Evolutionary conservation across 1,140 invertebrate species (phyloP).

Genomic region (Sipha flava): DNA sequence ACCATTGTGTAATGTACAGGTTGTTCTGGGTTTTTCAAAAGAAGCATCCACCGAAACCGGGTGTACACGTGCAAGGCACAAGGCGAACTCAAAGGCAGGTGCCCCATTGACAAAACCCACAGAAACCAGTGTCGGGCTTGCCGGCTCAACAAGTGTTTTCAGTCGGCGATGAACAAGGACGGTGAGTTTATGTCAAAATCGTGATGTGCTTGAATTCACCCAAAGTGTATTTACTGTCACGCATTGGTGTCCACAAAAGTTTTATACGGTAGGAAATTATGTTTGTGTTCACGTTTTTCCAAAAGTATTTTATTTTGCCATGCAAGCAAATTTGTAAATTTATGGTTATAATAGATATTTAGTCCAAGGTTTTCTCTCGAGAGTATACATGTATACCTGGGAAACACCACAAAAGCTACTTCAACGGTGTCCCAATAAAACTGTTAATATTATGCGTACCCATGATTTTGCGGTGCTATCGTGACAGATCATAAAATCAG

Average conservation of each 20-base stretch:
- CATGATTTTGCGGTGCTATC: constrained; percentile 19
- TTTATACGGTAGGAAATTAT: neutral
- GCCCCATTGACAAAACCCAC: constrained; percentile 94
- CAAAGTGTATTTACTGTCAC: no score
- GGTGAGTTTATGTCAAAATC: constrained; percentile 58
- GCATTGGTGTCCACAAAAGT: no score
- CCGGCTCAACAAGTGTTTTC: constrained; percentile 90
- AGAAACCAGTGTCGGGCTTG: constrained; percentile 95
- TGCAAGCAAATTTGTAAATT: no score
- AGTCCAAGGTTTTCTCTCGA: neutral
- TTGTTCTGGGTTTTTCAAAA: constrained; percentile 94
- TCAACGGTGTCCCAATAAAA: neutral
- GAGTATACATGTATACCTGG: neutral
- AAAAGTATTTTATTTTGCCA: no score
- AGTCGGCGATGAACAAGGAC: constrained; percentile 97
- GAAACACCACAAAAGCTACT: constrained; percentile 18
- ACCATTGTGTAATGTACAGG: constrained; percentile 50
- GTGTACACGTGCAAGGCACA: constrained; percentile 95
- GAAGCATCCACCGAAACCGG: constrained; percentile 89
- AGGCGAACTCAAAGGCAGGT: constrained; percentile 82
- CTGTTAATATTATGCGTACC: constrained; percentile 5
- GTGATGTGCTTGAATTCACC: neutral
- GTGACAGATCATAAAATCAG: constrained; percentile 30
- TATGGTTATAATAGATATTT: neutral
- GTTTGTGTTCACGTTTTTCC: neutral